Percentiles rank a stretch among this genome's conserved stretches.
Conservation (phyloP, 2,797 vertebrate species). For the Ctenopoma multispine region DNA sequence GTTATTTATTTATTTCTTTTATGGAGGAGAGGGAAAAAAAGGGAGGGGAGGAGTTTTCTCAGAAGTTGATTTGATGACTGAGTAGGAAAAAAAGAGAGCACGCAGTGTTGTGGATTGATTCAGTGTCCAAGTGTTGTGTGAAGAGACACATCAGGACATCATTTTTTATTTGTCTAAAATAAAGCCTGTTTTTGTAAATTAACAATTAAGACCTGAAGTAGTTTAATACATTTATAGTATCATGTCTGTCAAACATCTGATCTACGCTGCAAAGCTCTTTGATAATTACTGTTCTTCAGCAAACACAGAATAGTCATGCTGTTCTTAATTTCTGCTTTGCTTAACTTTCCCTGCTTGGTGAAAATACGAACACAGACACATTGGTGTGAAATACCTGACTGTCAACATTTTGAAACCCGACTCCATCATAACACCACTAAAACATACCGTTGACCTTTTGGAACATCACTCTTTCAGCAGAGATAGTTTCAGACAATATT, state of each 20-base stretch:
- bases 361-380: neutral
- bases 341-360: no score
- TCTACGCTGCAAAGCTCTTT: neutral
- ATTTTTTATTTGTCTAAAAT: neutral
- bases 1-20: conserved; percentile 86
- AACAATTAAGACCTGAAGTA: no score
- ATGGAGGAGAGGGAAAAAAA: conserved; percentile 60
- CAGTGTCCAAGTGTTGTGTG: neutral
- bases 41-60: conserved; percentile 84
- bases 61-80: conserved; percentile 75
- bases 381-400: neutral
- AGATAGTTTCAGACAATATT: conserved; percentile 6
- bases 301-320: neutral
- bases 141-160: neutral
- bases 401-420: neutral
- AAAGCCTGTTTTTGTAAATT: neutral
- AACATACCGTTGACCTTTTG: conserved; percentile 11
- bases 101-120: conserved; percentile 10
- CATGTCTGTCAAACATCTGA: neutral
- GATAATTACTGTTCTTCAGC: neutral
- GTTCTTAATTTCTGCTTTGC: neutral
- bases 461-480: neutral
- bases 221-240: no score
- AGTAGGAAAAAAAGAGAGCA: conserved; percentile 43
- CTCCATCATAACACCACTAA: neutral